Evolutionary conservation across 2,113 vertebrate species (phyloP), one percentile per base, ranked within the genome.

Genomic region (Prinia subflava): DNA sequence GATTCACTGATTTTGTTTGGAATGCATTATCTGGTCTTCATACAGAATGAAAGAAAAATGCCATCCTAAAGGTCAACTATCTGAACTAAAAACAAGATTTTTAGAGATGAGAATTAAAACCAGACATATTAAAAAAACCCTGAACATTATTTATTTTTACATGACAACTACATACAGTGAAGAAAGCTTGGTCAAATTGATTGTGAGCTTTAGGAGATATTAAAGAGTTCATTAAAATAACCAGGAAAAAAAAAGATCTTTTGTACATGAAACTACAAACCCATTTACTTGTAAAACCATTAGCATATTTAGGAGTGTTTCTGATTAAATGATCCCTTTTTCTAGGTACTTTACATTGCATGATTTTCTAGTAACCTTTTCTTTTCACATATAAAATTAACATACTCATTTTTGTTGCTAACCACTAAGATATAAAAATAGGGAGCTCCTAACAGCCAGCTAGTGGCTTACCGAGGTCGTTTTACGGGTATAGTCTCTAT

Each of bases 31-130:
- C 70, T 62, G 15, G 65, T 64, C 47, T 87, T 76, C 71, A 92
- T 80, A 89, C 9, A 65, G 50, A 92, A 71, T n/a, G 19, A 92
- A 90, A 83, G 21, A 46, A 89, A 96, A 96, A 92, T 75, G 30
- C 7, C 64, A 24, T 47, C n/a, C n/a, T 91, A 90, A 89, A 97
- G 62, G 55, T 92, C 83, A 97, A 93, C 52, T 37, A 81, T n/a
- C 42, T 8, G 13, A 70, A 75, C n/a, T 9, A 28, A 93, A 68
- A 42, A 8, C 20, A 31, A 90, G 25, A 76, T 69, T 92, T 53
- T 69, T 52, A 80, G 37, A 83, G 30, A 47, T 28, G 52, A 11
- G 20, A 69, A 89, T 87, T 87, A 49, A 86, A 88, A 12, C 49
- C 37, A 91, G 41, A n/a, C 4, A 10, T 44, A 84, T 31, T 68